A percentile compares a stretch with the other conserved stretches of the same genome.
phyloP scores from a whole-genome alignment of 2,113 vertebrate genomes.

The Chaetodon trifascialis region DNA sequence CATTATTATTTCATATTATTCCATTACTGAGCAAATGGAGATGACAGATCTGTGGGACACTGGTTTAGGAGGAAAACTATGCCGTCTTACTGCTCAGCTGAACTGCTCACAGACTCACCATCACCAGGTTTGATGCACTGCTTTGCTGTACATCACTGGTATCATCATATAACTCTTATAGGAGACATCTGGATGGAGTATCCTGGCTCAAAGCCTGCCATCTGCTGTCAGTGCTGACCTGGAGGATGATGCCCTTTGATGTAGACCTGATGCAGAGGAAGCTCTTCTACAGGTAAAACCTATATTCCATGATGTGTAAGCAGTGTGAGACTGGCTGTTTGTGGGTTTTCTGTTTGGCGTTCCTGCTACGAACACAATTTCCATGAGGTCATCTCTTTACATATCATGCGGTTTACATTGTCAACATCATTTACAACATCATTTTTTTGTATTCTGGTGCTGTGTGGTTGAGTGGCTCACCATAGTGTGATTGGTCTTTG shows the following conservation, averaged over 20 bases:
- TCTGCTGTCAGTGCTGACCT: constrained; percentile 1
- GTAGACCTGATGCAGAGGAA: not conserved
- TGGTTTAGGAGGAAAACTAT: not conserved
- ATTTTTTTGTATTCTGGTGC: not conserved
- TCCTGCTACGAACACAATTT: not conserved
- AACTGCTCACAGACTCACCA: not conserved
- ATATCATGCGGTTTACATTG: not conserved
- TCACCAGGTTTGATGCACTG: not conserved
- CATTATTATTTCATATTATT: not conserved
- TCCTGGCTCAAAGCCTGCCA: not conserved
- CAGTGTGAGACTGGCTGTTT: not conserved
- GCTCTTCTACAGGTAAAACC: not conserved
- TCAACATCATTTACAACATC: fast-evolving
- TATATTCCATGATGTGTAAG: not conserved
- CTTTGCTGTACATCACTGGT: not conserved
- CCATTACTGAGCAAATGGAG: not conserved
- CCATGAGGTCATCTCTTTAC: not conserved
- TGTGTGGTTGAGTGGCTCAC: not conserved
- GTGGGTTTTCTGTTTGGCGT: not conserved
- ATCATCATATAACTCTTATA: not conserved
- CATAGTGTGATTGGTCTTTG: not conserved
- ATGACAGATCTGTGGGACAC: not conserved
- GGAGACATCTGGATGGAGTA: not conserved
- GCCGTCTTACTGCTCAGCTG: not conserved
- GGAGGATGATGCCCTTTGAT: constrained; percentile 2